Percentiles rank a stretch among this genome's conserved stretches.
Conservation (phyloP, 2,113 vertebrate genomes). For the Oncorhynchus clarkii region DNA sequence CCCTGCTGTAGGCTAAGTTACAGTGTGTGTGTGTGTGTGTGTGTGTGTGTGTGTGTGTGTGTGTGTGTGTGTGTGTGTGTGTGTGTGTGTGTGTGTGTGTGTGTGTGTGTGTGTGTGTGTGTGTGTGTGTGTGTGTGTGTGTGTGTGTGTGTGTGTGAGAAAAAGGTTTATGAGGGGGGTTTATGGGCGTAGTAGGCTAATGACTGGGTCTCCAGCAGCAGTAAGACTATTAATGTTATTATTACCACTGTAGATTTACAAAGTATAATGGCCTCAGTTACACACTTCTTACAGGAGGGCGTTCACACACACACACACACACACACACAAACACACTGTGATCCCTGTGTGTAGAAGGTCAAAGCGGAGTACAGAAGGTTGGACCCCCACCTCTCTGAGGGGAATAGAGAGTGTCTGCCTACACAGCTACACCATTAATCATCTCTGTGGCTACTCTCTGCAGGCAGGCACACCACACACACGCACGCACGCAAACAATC, state of each 20-base stretch:
- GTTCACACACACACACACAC: conserved; percentile 12
- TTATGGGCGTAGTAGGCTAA: conserved; percentile 74
- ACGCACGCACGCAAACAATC: neutral
- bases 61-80: neutral
- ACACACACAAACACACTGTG: conserved; percentile 26
- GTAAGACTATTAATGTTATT: conserved; percentile 64
- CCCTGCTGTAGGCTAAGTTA: conserved; percentile 4
- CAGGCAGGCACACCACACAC: conserved; percentile 5
- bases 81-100: neutral
- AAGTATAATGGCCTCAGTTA: no score
- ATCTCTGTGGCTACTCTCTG: conserved; percentile 65
- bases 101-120: neutral
- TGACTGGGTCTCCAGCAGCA: conserved; percentile 69
- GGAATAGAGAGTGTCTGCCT: conserved; percentile 65
- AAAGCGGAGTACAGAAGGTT: conserved; percentile 64
- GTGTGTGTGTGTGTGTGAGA: conserved; percentile 16
- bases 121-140: neutral
- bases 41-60: conserved; percentile 20
- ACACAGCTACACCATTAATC: conserved; percentile 70
- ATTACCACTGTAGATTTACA: conserved; percentile 50
- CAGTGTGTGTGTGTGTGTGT: neutral
- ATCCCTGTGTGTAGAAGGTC: conserved; percentile 57
- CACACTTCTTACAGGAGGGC: no score
- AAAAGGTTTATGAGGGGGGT: conserved; percentile 66
- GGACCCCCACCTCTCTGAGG: conserved; percentile 66